These are phyloP conservation scores for Bombus confusus DNA, from an alignment of 1,140 invertebrate species.

Conservation along the genomic window DNA sequence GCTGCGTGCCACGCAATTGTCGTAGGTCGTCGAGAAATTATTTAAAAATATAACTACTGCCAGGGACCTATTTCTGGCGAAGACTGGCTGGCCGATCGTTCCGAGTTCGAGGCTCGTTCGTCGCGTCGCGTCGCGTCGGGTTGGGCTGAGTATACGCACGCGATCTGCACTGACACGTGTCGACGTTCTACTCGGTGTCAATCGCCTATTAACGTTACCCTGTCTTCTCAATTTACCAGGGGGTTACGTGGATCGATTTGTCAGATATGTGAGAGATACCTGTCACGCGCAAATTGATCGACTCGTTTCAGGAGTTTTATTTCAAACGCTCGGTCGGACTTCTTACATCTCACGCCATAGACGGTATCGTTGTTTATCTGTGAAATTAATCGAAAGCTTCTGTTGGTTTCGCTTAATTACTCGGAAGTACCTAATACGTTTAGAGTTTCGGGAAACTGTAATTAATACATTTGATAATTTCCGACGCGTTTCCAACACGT, in stretches of 20 bases:
- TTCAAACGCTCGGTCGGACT: background rate
- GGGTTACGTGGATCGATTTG: constrained; percentile 28
- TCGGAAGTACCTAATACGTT: background rate
- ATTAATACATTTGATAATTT: background rate
- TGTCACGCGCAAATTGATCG: background rate
- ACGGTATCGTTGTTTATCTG: background rate
- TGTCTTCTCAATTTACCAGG: constrained; percentile 30
- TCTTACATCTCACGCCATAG: background rate
- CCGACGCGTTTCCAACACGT: too few relatives aligned
- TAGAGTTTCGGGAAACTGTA: background rate
- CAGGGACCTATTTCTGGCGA: constrained; percentile 42
- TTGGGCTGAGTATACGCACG: constrained; percentile 29
- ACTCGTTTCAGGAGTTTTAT: background rate
- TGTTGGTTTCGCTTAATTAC: background rate
- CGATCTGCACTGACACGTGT: constrained; percentile 43
- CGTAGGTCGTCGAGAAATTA: constrained; percentile 57
- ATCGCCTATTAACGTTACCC: constrained; percentile 42
- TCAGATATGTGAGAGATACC: background rate
- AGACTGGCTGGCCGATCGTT: constrained; percentile 22
- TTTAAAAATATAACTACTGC: constrained; percentile 48
- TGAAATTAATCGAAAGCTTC: background rate
- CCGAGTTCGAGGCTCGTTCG: constrained; percentile 5
- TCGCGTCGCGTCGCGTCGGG: background rate
- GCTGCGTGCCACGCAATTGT: constrained; percentile 33
- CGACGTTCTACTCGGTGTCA: constrained; percentile 36